A percentile compares a stretch with the other conserved stretches of the same genome.
Evolutionary conservation across 2,113 vertebrate species (phyloP).

Genomic region (Onychorhynchus coronatus): DNA sequence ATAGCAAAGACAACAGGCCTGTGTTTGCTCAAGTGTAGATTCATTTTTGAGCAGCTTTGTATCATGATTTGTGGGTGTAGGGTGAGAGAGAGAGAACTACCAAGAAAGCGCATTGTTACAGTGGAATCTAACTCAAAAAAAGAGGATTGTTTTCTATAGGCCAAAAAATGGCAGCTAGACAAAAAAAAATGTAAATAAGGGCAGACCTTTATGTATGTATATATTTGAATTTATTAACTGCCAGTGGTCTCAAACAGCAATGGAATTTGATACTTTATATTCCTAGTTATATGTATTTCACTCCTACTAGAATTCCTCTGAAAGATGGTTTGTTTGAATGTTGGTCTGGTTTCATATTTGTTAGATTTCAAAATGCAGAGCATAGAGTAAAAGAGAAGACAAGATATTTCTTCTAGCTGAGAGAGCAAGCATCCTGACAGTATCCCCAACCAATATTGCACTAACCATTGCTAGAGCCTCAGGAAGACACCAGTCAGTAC

Average conservation of each 20-base stretch:
- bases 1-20: background rate
- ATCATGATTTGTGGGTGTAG: slow-evolving; percentile 29
- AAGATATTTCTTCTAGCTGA: background rate
- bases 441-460: background rate
- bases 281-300: background rate
- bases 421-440: background rate
- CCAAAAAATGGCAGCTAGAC: slow-evolving; percentile 34
- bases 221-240: slow-evolving; percentile 51
- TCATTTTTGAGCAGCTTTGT: slow-evolving; percentile 17
- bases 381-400: background rate
- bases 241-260: background rate
- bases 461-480: background rate
- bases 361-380: background rate
- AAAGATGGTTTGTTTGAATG: background rate
- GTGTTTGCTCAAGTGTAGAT: background rate
- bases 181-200: slow-evolving; percentile 53
- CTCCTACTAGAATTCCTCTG: slow-evolving; percentile 49
- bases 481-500: background rate
- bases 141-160: slow-evolving; percentile 37
- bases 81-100: background rate
- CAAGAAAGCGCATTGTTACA: slow-evolving; percentile 37
- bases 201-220: slow-evolving; percentile 1
- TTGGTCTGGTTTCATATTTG: background rate
- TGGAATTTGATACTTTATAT: slow-evolving; percentile 24
- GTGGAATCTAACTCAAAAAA: slow-evolving; percentile 35